Base-by-base conservation (phyloP, 2,113 vertebrate genomes). In the Promerops cafer region DNA sequence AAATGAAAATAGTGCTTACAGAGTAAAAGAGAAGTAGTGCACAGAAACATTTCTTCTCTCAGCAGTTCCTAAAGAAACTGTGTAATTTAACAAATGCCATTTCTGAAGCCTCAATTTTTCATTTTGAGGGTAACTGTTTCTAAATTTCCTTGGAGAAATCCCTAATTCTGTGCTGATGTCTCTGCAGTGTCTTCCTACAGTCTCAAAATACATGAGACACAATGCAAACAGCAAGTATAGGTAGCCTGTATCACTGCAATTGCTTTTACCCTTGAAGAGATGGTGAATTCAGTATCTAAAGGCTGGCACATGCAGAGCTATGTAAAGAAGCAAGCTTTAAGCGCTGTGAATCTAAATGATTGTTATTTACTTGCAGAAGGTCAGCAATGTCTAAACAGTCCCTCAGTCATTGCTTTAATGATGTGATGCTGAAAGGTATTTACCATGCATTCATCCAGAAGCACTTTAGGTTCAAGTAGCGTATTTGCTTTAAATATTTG, bases 401-500 rank as follows among this genome's bases (percentile, higher is more conserved):
- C 39, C 42, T 82, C 31, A 49, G n/a, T 40, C 65, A 40, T 15
- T 1, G 3, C 81, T 47, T 80, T 21, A 96, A 76, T 50, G 92
- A 80, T 40, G 72, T 65, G 77, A 39, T 56, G 69, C 69, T 83
- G 59, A 78, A 81, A 50, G 17, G 19, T 39, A 72, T 94, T 98
- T 98, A 99, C 99, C 99, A 98, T 98, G 98, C 99, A 99, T 91
- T 99, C 98, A 85, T 99, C 98, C 96, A 97, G 97, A 94, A 99
- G 97, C 87, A 99, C 97, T 66, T 98, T 96, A 27, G 99, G 99
- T 98, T 99, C 98, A 98, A 98, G 98, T 95, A 98, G 94, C 3
- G 98, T 97, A 90, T 98, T 97, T 98, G 98, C 98, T 98, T 99
- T 98, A 97, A 99, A 99, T 77, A 98, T 98, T 90, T 99, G 98